Base-by-base conservation (phyloP, 2,888 invertebrate species). In the Luffia ferchaultella region DNA sequence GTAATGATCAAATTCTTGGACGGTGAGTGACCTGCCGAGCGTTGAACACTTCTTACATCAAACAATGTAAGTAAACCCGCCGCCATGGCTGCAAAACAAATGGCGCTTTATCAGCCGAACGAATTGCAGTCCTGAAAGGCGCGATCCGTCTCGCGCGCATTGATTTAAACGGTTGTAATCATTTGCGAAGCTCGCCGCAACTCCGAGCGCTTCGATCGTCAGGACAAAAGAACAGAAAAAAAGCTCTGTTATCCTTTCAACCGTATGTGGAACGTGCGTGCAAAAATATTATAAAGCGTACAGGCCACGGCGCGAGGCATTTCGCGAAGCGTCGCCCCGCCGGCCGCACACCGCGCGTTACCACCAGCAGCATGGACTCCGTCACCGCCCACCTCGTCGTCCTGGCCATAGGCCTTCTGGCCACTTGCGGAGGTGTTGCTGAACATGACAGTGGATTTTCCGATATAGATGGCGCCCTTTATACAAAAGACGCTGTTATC, bases 211-310 rank as follows among this genome's bases (percentile, higher is more conserved):
- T 71, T 68, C 74, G 71, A n/a, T n/a, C n/a, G 65, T 58, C 61
- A 53, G 57, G 55, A 76, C 72, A 80, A 77, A 79, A 77, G 70
- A 63, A 75, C 66, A n/a, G 16, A 49, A 73, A 80, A n/a, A 80
- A 80, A 76, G 76, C 75, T 76, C 71, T 76, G 73, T 74, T 79
- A 76, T 79, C 73, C 78, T 75, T 73, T 67, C 61, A 72, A 68
- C 68, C 67, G 73, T 76, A 78, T 76, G 72, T 76, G 65, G 73
- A 76, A 71, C 74, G 75, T 65, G 68, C 62, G 64, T 70, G 70
- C 72, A 68, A 75, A 72, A 69, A 73, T 80, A 79, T 80, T 80
- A 80, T 78, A 83, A 83, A 82, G 82, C 30, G 30, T 30, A 71
- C 73, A 66, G 63, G 68, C 61, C 65, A 68, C 65, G 63, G 59